Percentiles rank a stretch among this genome's conserved stretches.
These are phyloP conservation scores for Entelurus aequoreus DNA, from an alignment of 2,113 vertebrate genomes.

Conservation along the genomic window DNA sequence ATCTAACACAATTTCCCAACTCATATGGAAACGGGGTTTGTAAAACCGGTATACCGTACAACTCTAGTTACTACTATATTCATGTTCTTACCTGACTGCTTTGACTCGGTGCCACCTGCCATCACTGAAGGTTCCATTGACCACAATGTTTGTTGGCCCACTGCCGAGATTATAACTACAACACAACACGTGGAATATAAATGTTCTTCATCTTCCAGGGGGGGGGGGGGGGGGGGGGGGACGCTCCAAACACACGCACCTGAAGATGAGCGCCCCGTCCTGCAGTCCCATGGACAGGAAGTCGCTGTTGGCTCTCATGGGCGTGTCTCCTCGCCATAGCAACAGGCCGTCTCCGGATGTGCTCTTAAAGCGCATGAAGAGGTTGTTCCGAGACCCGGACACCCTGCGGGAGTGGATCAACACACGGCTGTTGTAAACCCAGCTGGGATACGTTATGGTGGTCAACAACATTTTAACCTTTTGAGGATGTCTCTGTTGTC, in stretches of 20 bases:
- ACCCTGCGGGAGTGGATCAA: conserved; percentile 64
- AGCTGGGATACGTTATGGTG: not conserved
- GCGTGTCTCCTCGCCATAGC: conserved; percentile 89
- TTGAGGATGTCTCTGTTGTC: conserved; percentile 87
- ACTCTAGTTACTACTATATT: no score
- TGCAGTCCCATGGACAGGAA: conserved; percentile 90
- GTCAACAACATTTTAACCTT: conserved; percentile 68
- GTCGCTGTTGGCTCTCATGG: conserved; percentile 85
- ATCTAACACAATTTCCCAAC: no score
- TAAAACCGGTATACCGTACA: no score
- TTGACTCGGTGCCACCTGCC: conserved; percentile 92
- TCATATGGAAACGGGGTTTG: no score
- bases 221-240: no score
- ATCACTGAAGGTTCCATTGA: conserved; percentile 88
- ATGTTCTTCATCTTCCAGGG: no score
- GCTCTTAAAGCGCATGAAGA: conserved; percentile 95
- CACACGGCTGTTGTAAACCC: not conserved
- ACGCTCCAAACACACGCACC: conserved; percentile 60
- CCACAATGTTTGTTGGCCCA: conserved; percentile 72
- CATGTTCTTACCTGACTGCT: conserved; percentile 80
- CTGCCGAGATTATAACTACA: conserved; percentile 92
- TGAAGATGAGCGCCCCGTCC: conserved; percentile 84
- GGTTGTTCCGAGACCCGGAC: conserved; percentile 84
- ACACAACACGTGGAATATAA: not conserved
- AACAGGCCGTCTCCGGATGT: conserved; percentile 84